A percentile compares a stretch with the other conserved stretches of the same genome.
Evolutionary conservation across 2,888 invertebrate species (phyloP).

Genomic region (Cryptocephalus moraei): DNA sequence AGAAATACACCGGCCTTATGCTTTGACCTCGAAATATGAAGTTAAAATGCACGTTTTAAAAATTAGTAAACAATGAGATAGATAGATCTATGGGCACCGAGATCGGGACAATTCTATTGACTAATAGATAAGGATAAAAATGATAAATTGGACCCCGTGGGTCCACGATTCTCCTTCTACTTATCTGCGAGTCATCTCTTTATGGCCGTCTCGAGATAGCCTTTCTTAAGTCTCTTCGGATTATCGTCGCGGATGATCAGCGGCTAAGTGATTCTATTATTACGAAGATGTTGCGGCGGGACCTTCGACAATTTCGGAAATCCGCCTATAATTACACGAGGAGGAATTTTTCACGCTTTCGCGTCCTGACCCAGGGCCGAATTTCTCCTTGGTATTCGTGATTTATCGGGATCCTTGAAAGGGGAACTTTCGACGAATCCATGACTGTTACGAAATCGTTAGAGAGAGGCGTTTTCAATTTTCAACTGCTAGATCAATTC

Average conservation of each 20-base stretch:
- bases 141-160: constrained; percentile 9
- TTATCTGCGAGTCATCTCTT: background rate
- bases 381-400: too few species aligned
- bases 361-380: too few species aligned
- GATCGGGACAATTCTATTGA: constrained; percentile 8
- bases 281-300: too few species aligned
- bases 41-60: constrained; percentile 8
- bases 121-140: constrained; percentile 7
- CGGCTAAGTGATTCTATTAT: background rate
- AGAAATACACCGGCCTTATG: constrained; percentile 4
- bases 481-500: too few species aligned
- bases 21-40: constrained; percentile 8
- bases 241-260: background rate
- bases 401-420: too few species aligned
- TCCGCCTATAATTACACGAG: too few species aligned
- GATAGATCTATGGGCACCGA: constrained; percentile 5
- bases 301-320: too few species aligned
- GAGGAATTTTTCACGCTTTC: too few species aligned
- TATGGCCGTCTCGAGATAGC: background rate
- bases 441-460: too few species aligned
- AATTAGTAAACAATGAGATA: constrained; percentile 12
- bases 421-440: too few species aligned
- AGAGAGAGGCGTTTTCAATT: too few species aligned
- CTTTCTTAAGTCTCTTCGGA: background rate
- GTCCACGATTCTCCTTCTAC: constrained; percentile 3